These are phyloP conservation scores for Copsychus sechellarum DNA, from an alignment of 2,113 vertebrate species.

Conservation along the genomic window DNA sequence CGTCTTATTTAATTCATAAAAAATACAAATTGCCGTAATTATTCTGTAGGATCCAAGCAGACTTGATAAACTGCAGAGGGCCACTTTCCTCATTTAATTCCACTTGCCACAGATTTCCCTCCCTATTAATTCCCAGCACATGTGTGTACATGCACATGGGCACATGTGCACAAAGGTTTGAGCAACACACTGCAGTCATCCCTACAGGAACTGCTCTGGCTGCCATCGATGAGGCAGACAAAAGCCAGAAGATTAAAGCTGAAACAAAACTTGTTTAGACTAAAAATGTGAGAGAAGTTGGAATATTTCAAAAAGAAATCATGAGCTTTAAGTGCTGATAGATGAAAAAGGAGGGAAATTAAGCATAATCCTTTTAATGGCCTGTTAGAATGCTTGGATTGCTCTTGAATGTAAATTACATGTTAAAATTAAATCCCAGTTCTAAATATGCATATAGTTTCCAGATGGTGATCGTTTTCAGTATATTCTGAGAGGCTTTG, in stretches of 20 bases:
- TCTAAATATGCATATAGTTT: not conserved
- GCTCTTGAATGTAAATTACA: not conserved
- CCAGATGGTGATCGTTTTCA: not conserved
- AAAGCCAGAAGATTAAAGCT: not conserved
- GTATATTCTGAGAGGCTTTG: not conserved
- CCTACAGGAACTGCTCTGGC: not conserved
- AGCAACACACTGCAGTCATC: not conserved
- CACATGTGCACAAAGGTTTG: not conserved
- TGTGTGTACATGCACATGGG: not conserved
- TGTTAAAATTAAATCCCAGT: not conserved
- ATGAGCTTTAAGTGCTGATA: not conserved
- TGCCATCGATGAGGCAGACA: not conserved
- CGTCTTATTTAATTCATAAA: not conserved
- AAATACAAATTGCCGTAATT: not conserved
- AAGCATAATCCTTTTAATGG: not conserved
- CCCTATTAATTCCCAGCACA: not conserved
- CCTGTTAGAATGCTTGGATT: not conserved
- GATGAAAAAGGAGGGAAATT: not conserved
- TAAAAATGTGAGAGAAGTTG: not conserved
- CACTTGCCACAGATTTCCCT: not conserved
- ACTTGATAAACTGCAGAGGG: not conserved
- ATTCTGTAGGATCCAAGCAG: not conserved
- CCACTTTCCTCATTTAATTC: not conserved
- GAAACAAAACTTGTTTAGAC: not conserved
- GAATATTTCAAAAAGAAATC: not conserved